Evolutionary conservation across 2,888 invertebrate genomes (phyloP), one percentile per base, ranked within the genome.

Genomic region (Cordilura impudica): DNA sequence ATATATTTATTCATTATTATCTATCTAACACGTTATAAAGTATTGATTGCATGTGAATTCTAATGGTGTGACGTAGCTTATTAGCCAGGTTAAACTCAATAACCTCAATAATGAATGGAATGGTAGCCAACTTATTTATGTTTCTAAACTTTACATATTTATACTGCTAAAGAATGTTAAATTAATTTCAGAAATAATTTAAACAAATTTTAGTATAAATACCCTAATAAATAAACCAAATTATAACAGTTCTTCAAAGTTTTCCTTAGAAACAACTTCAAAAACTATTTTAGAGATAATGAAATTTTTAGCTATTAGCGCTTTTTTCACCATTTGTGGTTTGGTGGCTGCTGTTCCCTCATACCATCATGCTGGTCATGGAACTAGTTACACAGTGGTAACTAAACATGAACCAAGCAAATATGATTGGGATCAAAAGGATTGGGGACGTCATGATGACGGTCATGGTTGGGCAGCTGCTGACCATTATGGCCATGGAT

Each of bases 71-170:
- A 29, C 21, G n/a, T 23, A 43, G n/a, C 21, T 12, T 23, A 74
- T 74, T 61, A 63, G 56, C 3, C 69, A 65, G 35, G 72, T 60
- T 23, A 75, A 65, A 21, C 43, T 54, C 35, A 53, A 90, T 78
- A 21, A 71, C 71, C 54, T 71, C 70, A 78, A 31, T 45, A 73
- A 78, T 66, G 54, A 54, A 49, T 63, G 78, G 61, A 53, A 75
- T 49, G 71, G 91, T 78, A 31, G 90, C 71, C 14, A 43, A 51
- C 90, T 91, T 5, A 91, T 79, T 54, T 80, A 88, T 86, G 83
- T 83, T 8, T 84, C 88, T 81, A 39, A 39, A n/a, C n/a, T 88
- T 88, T 23, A 87, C 87, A 83, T 88, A 88, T 77, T 84, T 84
- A 29, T 90, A 87, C 12, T 8, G 31, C n/a, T 82, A 65, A 91